Conservation (phyloP, 2,113 vertebrate species). For the Phyllostomus discolor region DNA sequence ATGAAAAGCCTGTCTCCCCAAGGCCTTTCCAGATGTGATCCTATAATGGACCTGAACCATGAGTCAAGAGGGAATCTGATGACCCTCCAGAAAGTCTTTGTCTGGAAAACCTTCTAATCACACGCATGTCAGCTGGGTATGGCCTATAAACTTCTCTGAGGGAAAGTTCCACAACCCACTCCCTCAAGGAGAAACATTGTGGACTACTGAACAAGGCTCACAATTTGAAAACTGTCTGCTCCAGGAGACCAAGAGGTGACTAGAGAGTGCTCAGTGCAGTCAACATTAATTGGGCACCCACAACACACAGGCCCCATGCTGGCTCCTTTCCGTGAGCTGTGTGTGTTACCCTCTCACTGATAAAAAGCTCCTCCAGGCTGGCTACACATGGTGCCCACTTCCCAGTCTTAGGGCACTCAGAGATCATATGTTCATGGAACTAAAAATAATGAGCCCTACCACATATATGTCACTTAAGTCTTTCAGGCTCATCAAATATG, state of each 20-base stretch:
- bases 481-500: not conserved
- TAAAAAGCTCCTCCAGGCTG: not conserved
- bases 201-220: not conserved
- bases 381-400: fast-evolving
- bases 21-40: not conserved
- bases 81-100: not conserved
- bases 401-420: not conserved
- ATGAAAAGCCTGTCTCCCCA: not conserved
- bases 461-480: not conserved
- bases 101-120: not conserved
- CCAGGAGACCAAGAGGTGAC: not conserved
- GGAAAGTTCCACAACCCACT: not conserved
- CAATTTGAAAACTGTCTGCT: not conserved
- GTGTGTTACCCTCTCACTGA: not conserved
- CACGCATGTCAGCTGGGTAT: not conserved
- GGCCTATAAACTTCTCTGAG: not conserved
- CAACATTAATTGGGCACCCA: not conserved
- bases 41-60: too few relatives aligned
- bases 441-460: not conserved
- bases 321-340: not conserved
- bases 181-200: not conserved
- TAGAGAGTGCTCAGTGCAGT: fast-evolving
- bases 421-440: not conserved
- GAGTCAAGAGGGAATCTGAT: not conserved
- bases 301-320: not conserved